Conservation (phyloP, 2,888 invertebrate genomes). For the Camptogramma bilineatum region DNA sequence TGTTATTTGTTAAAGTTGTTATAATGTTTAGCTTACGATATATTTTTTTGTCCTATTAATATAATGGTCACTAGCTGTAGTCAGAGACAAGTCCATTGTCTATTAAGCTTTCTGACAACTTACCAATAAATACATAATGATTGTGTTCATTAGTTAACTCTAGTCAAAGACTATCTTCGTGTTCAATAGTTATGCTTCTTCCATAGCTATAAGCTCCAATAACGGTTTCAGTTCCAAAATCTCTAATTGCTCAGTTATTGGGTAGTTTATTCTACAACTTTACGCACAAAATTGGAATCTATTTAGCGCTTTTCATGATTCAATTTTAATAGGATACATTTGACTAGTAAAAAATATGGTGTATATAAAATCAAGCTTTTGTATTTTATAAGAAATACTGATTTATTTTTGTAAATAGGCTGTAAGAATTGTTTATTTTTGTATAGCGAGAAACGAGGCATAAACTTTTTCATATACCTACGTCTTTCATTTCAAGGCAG, state of each 20-base stretch:
- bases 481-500: neutral
- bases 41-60: neutral
- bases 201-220: too few species aligned
- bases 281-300: too few species aligned
- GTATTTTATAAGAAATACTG: constrained; percentile 17
- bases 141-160: neutral
- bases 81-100: neutral
- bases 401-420: constrained; percentile 39
- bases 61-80: neutral
- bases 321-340: neutral
- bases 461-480: neutral
- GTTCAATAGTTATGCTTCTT: neutral
- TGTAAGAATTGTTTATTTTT: constrained; percentile 48
- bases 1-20: neutral
- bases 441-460: constrained; percentile 27
- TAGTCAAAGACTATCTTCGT: neutral
- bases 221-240: too few species aligned
- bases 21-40: neutral
- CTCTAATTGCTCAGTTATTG: too few species aligned
- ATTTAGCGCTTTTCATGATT: too few species aligned
- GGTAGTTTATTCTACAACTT: too few species aligned
- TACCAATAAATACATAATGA: neutral
- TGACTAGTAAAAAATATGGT: neutral
- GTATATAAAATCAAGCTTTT: constrained; percentile 1
- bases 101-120: neutral